Conservation (phyloP, 2,888 invertebrate species). For the Cyclophora punctaria region DNA sequence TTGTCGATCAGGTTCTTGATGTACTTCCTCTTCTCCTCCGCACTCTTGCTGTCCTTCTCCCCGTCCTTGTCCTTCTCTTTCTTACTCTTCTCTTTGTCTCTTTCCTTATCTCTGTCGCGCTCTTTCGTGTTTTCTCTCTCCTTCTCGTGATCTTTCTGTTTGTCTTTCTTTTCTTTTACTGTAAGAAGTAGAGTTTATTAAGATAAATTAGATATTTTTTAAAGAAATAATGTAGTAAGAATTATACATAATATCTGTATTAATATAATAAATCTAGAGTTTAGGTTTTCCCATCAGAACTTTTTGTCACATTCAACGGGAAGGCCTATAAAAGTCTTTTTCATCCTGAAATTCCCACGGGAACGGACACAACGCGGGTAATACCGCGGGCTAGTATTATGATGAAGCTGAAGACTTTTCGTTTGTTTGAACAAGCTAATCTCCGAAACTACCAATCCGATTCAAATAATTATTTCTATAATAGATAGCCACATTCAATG, state of each 20-base stretch:
- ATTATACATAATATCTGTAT: background rate
- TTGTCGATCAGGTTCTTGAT: slow-evolving; percentile 98
- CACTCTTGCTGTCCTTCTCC: slow-evolving; percentile 60
- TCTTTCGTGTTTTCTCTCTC: no score
- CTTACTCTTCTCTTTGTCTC: slow-evolving; percentile 41
- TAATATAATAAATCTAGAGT: background rate
- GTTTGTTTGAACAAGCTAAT: no score
- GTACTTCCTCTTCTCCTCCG: slow-evolving; percentile 96
- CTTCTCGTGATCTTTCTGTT: background rate
- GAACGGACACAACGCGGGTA: no score
- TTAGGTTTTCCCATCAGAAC: background rate
- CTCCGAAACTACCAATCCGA: no score
- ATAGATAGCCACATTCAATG: no score
- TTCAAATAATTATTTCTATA: no score
- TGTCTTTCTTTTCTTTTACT: slow-evolving; percentile 37
- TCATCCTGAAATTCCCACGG: no score
- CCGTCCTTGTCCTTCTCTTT: slow-evolving; percentile 78
- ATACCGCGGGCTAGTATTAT: no score
- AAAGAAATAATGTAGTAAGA: no score
- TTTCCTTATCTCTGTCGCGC: slow-evolving; percentile 17
- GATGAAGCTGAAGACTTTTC: no score
- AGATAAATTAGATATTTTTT: no score
- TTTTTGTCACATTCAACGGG: slow-evolving; percentile 1
- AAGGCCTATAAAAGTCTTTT: no score
- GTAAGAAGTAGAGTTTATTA: background rate